phyloP scores from a whole-genome alignment of 2,113 vertebrate genomes.

The Plecotus auritus region DNA sequence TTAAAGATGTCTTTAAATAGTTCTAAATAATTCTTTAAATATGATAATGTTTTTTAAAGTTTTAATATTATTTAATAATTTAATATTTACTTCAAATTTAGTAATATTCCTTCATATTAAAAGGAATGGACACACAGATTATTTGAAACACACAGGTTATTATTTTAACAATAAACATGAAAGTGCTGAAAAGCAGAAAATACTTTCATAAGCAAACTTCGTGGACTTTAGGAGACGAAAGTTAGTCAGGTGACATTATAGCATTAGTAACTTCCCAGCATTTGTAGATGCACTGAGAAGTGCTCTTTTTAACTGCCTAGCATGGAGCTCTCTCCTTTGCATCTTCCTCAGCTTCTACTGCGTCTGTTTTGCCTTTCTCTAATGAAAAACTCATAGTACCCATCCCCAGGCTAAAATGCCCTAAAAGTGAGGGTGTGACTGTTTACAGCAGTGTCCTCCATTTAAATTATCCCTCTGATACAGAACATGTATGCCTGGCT shows the following conservation, averaged over 20 bases:
- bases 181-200: background rate
- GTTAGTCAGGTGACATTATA: background rate
- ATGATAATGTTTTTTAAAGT: background rate
- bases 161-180: background rate
- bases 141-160: background rate
- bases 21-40: background rate
- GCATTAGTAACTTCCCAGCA: background rate
- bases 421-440: background rate
- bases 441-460: background rate
- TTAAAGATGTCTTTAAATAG: background rate
- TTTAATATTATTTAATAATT: background rate
- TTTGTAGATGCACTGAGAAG: background rate
- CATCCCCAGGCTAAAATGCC: background rate
- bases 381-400: background rate
- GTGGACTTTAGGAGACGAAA: background rate
- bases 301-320: background rate
- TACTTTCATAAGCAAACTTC: background rate
- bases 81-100: background rate
- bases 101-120: background rate
- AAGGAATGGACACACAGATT: background rate
- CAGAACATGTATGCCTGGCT: background rate
- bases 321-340: background rate
- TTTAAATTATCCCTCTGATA: background rate
- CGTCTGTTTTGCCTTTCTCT: background rate
- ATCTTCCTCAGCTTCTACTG: background rate